Percentiles rank a stretch among this genome's conserved stretches.
These are phyloP conservation scores for Lasius fuliginosus DNA, from an alignment of 2,888 invertebrate genomes.

Conservation along the genomic window DNA sequence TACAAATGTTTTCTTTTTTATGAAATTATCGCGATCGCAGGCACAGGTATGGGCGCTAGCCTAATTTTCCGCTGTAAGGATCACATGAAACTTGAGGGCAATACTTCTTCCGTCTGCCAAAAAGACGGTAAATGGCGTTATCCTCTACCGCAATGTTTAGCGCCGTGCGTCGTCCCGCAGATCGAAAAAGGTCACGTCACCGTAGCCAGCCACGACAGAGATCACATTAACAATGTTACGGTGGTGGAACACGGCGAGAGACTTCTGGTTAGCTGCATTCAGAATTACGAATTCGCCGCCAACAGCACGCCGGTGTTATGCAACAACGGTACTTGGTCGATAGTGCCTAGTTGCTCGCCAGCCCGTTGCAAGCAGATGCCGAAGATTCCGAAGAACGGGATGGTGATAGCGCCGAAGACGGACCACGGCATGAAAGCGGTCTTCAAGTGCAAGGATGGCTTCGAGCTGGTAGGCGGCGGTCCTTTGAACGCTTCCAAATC, in stretches of 20 bases:
- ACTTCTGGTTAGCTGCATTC: constrained; percentile 93
- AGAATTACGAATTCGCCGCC: constrained; percentile 94
- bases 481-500: constrained; percentile 90
- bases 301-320: constrained; percentile 93
- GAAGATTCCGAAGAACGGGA: constrained; percentile 95
- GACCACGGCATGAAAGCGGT: constrained; percentile 98
- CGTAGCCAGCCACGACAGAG: constrained; percentile 86
- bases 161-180: constrained; percentile 97
- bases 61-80: constrained; percentile 97
- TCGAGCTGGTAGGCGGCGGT: constrained; percentile 91
- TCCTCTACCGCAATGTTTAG: constrained; percentile 96
- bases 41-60: constrained; percentile 96
- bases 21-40: constrained; percentile 82
- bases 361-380: constrained; percentile 95
- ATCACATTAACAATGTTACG: constrained; percentile 85
- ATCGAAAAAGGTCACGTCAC: constrained; percentile 93
- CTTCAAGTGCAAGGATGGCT: constrained; percentile 98
- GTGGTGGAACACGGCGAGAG: constrained; percentile 91
- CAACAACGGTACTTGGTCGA: constrained; percentile 98
- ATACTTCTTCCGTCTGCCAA: constrained; percentile 96
- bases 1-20: not conserved
- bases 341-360: constrained; percentile 94
- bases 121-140: constrained; percentile 98
- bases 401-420: constrained; percentile 99
- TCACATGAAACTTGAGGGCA: constrained; percentile 96